Evolutionary conservation across 2,888 invertebrate species (phyloP), one percentile per base, ranked within the genome.

Genomic region (Fragum whitleyi): DNA sequence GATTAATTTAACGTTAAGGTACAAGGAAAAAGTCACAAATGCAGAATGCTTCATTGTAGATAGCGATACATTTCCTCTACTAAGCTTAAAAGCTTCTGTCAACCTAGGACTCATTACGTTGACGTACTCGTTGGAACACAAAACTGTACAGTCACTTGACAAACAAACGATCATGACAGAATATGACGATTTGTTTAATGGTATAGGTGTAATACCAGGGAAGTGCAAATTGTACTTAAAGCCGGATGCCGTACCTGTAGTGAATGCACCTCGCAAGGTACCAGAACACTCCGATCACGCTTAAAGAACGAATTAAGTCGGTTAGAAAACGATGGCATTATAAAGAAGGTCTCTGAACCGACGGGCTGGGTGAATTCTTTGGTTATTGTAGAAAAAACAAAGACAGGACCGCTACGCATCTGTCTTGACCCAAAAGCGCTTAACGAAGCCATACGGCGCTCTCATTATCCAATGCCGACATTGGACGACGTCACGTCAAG

Each of bases 381-480:
- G 2, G 74, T 76, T 1, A 23, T 75, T 14, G 74, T 75, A 19
- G 77, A 79, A 71, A 83, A 83, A n/a, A 69, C 74, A 23, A 70
- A 82, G 47, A 77, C 75, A 14, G 67, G 74, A 2, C 68, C 77
- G 16, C 39, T 83, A 28, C 14, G 80, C 2, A 47, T 86, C 16
- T 85, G 82, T 42, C 59, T 80, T 7, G 78, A 85, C 39, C 79
- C 74, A 2, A 53, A 77, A 62, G 83, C 74, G 1, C 55, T 83
- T 9, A 86, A 83, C 21, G 62, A 77, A 0, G 72, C 83, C 2
- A 86, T 86, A n/a, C 39, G 71, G 1, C 23, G 83, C 53, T 79
- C 83, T 23, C 83, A 85, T 39, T 82, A 86, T 83, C 11, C 39
- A 61, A 9, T 29, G 83, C 57, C 79, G 79, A 32, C 83, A 47